A percentile compares a stretch with the other conserved stretches of the same genome.
Evolutionary conservation across 2,113 vertebrate genomes (phyloP).

Genomic region (Lepisosteus osseus): DNA sequence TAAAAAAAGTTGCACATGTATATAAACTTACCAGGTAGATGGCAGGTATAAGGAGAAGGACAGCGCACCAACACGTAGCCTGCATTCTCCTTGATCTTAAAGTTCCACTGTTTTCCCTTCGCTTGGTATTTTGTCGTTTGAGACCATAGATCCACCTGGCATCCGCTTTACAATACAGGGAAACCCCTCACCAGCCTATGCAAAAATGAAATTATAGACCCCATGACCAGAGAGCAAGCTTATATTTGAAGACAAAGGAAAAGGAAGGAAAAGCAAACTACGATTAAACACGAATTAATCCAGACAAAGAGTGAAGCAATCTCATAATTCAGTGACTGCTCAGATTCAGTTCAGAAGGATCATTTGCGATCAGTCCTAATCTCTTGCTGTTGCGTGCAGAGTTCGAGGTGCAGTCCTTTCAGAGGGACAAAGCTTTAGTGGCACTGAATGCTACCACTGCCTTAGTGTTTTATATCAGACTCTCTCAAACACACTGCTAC

Average conservation of each 20-base stretch:
- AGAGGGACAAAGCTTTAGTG: slow-evolving; percentile 39
- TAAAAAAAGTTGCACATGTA: background rate
- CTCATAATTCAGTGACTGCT: slow-evolving; percentile 51
- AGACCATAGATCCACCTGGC: slow-evolving; percentile 92
- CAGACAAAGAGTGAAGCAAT: slow-evolving; percentile 52
- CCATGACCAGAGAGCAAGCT: slow-evolving; percentile 81
- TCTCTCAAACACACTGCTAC: slow-evolving; percentile 40
- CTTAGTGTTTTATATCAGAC: slow-evolving; percentile 56
- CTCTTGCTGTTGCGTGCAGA: slow-evolving; percentile 26
- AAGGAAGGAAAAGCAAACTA: slow-evolving; percentile 36
- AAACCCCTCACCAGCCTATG: slow-evolving; percentile 78
- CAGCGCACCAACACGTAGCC: slow-evolving; percentile 84
- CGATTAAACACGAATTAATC: slow-evolving; percentile 70
- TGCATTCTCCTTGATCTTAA: slow-evolving; percentile 90
- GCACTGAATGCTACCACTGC: slow-evolving; percentile 35
- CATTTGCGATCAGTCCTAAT: slow-evolving; percentile 37
- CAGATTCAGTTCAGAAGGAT: slow-evolving; percentile 39
- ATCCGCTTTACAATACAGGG: slow-evolving; percentile 76
- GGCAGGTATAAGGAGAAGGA: slow-evolving; percentile 84
- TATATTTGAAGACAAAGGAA: slow-evolving; percentile 55
- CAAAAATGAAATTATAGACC: slow-evolving; percentile 74
- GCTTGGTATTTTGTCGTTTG: slow-evolving; percentile 73
- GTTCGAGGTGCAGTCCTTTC: slow-evolving; percentile 39
- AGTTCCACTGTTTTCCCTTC: slow-evolving; percentile 82
- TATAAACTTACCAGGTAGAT: slow-evolving; percentile 86